Percentiles rank a stretch among this genome's conserved stretches.
These are phyloP conservation scores for Chromis chromis DNA, from an alignment of 2,797 vertebrate genomes.

Conservation along the genomic window DNA sequence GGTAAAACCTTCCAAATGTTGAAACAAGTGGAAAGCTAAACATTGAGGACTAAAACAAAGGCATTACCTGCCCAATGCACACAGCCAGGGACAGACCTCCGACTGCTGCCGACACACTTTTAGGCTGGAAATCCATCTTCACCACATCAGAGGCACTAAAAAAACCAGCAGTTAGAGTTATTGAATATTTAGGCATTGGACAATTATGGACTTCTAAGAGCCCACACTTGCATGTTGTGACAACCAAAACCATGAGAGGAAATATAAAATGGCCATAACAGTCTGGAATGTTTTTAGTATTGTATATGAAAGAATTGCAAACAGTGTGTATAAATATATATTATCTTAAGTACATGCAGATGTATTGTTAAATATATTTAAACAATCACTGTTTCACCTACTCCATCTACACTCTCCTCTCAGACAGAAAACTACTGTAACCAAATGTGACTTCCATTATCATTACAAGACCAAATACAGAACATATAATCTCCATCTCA, in stretches of 20 bases:
- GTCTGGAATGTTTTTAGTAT: no score
- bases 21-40: not conserved
- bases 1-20: not conserved
- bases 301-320: no score
- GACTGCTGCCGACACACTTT: conserved; percentile 86
- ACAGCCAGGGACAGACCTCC: conserved; percentile 89
- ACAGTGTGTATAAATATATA: no score
- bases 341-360: no score
- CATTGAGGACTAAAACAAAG: not conserved
- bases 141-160: conserved; percentile 90
- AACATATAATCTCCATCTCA: not conserved
- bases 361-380: no score
- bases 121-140: conserved; percentile 95
- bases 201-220: not conserved
- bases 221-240: no score
- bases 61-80: conserved; percentile 92
- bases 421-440: not conserved
- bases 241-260: no score
- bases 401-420: not conserved
- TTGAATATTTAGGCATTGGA: not conserved
- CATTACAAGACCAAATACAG: not conserved
- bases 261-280: no score
- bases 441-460: not conserved
- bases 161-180: conserved; percentile 9
- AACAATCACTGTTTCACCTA: no score